phyloP scores from a whole-genome alignment of 2,888 invertebrate species.

The Pseudanteris insignis region DNA sequence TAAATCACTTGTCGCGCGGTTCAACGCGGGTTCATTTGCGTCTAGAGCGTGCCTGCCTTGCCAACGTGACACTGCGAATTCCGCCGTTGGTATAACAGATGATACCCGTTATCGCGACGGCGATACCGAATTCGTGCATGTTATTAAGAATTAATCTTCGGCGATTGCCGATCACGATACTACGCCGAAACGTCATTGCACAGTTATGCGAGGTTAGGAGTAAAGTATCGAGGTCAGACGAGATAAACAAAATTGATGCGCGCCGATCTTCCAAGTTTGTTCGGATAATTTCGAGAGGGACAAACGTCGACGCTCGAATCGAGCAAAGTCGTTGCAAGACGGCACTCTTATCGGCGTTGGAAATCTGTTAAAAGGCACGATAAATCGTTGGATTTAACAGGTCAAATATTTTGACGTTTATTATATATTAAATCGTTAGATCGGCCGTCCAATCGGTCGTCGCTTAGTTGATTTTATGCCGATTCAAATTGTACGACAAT shows the following conservation, averaged over 20 bases:
- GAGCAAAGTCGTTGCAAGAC: no score
- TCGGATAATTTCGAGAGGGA: no score
- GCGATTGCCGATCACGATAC: constrained; percentile 14
- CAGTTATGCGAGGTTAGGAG: constrained; percentile 33
- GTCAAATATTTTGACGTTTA: constrained; percentile 1
- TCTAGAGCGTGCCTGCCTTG: no score
- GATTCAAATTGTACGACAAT: no score
- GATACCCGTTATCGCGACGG: constrained; percentile 2
- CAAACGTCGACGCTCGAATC: no score
- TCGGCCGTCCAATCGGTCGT: no score
- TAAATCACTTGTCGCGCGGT: no score
- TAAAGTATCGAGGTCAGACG: constrained; percentile 19
- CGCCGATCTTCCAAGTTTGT: no score
- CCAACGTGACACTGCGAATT: constrained; percentile 21
- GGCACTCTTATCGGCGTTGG: constrained; percentile 3
- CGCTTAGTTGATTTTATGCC: no score
- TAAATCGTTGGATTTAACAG: not conserved
- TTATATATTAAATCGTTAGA: no score
- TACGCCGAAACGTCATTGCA: constrained; percentile 13
- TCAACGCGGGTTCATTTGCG: no score
- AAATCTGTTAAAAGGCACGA: constrained; percentile 1
- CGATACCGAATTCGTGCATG: constrained; percentile 5
- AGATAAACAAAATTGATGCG: constrained; percentile 17
- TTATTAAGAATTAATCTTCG: constrained; percentile 18
- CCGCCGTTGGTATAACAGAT: not conserved